Percentiles rank a stretch among this genome's conserved stretches.
Evolutionary conservation across 2,888 invertebrate species (phyloP).

Genomic region (Plagodis dolabraria): DNA sequence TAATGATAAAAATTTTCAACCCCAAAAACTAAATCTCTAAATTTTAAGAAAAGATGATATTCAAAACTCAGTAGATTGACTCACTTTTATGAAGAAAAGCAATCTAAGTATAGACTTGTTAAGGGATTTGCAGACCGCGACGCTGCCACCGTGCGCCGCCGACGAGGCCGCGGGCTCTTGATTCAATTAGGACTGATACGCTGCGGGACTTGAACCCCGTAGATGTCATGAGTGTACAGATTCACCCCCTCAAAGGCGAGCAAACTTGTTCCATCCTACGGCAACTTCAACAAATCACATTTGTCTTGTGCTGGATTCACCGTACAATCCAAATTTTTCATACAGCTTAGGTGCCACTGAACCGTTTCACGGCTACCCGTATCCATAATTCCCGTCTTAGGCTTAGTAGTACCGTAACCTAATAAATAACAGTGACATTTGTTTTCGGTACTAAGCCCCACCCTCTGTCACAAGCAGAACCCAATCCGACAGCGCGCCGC

Average conservation of each 20-base stretch:
- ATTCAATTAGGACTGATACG: constrained; percentile 73
- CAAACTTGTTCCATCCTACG: constrained; percentile 18
- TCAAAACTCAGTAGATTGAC: constrained; percentile 26
- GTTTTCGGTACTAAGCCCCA: constrained; percentile 84
- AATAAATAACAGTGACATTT: constrained; percentile 85
- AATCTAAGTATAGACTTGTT: constrained; percentile 72
- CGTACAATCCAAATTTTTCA: constrained; percentile 31
- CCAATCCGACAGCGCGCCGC: constrained; percentile 82
- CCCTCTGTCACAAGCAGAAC: constrained; percentile 82
- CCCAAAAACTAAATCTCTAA: no score
- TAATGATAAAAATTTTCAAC: no score
- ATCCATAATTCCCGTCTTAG: constrained; percentile 74
- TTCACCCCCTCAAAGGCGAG: constrained; percentile 21
- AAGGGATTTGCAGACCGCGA: constrained; percentile 66
- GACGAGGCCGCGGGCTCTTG: constrained; percentile 56
- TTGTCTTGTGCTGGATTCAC: constrained; percentile 6
- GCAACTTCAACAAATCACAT: constrained; percentile 14
- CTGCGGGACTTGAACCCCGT: constrained; percentile 48
- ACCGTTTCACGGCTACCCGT: constrained; percentile 43
- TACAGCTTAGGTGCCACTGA: constrained; percentile 35
- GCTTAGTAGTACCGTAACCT: constrained; percentile 78
- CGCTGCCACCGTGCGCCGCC: constrained; percentile 48
- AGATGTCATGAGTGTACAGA: constrained; percentile 21
- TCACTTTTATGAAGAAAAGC: constrained; percentile 53
- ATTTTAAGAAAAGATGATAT: not conserved